Evolutionary conservation across 2,797 vertebrate species (phyloP), one percentile per base, ranked within the genome.

Genomic region (Clamator glandarius): DNA sequence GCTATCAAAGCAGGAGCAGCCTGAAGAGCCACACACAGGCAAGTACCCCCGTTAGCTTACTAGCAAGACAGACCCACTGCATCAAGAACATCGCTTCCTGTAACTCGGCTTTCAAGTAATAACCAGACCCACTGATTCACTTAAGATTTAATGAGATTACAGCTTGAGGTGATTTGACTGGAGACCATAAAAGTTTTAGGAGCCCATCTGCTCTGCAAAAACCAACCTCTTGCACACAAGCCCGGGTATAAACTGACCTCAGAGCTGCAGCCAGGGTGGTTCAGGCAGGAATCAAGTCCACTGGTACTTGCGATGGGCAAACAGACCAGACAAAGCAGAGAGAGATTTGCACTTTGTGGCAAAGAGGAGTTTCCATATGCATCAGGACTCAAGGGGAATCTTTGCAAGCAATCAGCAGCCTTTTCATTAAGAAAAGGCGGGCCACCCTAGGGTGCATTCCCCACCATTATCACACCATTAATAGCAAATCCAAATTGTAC

Each of bases 101-200:
- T 31, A 92, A 85, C 58, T 2, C 81, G 31, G 85, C 93, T 96
- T 97, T 96, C 83, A 96, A 91, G 87, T 96, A 96, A 97, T 90
- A 96, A 96, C 86, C 92, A 95, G 95, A 90, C 83, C 89, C 94
- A 90, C 90, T 84, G 95, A 95, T 95, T 95, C 91, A 94, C 91
- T 91, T 96, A 96, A 64, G 92, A 80, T 91, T 96, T 95, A 96
- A 94, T 94, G 94, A 95, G 92, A 96, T 96, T 92, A 96, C 94
- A 97, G 90, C 94, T 95, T 94, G 94, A 94, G 84, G 92, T 93
- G 90, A 91, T 94, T 96, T 91, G 93, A 93, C 89, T 86, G 87
- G 91, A 93, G 91, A 92, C 87, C 80, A 91, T 96, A 95, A 96
- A 96, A 97, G 85, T 97, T 96, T 96, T 97, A 97, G 95, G 91